Evolutionary conservation across 2,888 invertebrate genomes (phyloP).

Genomic region (Calliopum simillimum): DNA sequence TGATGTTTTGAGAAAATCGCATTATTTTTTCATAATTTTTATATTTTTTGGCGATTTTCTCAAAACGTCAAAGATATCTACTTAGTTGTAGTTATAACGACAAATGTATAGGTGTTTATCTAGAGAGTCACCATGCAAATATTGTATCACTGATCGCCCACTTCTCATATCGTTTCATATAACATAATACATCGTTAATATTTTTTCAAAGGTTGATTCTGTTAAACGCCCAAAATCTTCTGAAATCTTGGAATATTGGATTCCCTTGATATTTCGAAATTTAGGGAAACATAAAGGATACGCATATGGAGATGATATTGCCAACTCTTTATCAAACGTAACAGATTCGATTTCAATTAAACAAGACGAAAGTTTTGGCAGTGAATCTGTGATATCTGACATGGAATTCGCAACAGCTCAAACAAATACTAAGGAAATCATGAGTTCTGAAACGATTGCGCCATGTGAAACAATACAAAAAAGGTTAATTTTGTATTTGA

Average conservation of each 20-base stretch:
- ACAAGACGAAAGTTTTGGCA: conserved; percentile 34
- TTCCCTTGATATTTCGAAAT: conserved; percentile 68
- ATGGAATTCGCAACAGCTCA: conserved; percentile 58
- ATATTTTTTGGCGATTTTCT: too few relatives aligned
- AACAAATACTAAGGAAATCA: conserved; percentile 62
- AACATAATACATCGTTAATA: background rate
- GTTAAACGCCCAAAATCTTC: conserved; percentile 73
- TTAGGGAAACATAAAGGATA: conserved; percentile 65
- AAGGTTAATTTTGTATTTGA: conserved; percentile 48
- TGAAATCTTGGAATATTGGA: conserved; percentile 70
- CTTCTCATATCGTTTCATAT: too few relatives aligned
- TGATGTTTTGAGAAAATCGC: too few relatives aligned
- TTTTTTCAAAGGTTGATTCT: conserved; percentile 69
- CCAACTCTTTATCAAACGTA: conserved; percentile 36
- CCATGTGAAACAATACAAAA: conserved; percentile 61
- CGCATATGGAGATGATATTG: conserved; percentile 59
- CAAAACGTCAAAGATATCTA: too few relatives aligned
- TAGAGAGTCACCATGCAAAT: too few relatives aligned
- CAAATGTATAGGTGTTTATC: too few relatives aligned
- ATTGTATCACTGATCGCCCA: too few relatives aligned
- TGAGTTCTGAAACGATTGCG: conserved; percentile 63
- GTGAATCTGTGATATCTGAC: conserved; percentile 27
- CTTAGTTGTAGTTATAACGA: too few relatives aligned
- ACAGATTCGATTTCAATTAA: conserved; percentile 43
- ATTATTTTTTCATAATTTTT: too few relatives aligned